Evolutionary conservation across 2,113 vertebrate genomes (phyloP).

Genomic region (Perognathus longimembris): DNA sequence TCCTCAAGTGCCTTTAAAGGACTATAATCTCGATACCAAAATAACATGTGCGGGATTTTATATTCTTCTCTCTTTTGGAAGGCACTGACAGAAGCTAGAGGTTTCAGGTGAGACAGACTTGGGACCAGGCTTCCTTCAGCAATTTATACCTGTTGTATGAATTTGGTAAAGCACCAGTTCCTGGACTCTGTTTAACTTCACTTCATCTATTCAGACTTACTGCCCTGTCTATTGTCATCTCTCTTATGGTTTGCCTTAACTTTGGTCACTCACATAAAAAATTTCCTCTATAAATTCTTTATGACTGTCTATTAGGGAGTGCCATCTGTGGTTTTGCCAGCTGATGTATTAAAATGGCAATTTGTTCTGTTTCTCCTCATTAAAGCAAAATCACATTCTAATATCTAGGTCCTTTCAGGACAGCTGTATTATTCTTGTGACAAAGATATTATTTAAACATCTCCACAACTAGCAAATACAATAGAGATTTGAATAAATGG

Average conservation of each 20-base stretch:
- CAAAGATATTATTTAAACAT: background rate
- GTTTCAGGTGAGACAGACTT: rapidly evolving
- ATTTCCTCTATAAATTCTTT: background rate
- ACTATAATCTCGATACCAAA: background rate
- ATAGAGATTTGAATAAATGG: background rate
- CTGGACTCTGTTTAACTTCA: background rate
- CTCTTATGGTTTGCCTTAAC: background rate
- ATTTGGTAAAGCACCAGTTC: background rate
- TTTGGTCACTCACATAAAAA: background rate
- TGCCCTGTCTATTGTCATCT: background rate
- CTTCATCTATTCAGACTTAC: background rate
- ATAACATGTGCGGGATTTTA: no score
- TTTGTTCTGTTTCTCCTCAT: background rate
- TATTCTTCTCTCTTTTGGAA: background rate
- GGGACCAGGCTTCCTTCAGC: background rate
- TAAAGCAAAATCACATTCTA: background rate
- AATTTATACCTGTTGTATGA: rapidly evolving
- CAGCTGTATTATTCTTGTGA: background rate
- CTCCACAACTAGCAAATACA: background rate
- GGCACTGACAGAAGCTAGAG: background rate
- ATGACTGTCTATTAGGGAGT: background rate
- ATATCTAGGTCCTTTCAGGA: background rate
- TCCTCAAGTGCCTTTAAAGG: background rate
- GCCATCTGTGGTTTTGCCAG: background rate
- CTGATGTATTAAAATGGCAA: background rate